A percentile compares a stretch with the other conserved stretches of the same genome.
phyloP scores from a whole-genome alignment of 2,113 vertebrate genomes.

The Pelecanoides urinatrix region DNA sequence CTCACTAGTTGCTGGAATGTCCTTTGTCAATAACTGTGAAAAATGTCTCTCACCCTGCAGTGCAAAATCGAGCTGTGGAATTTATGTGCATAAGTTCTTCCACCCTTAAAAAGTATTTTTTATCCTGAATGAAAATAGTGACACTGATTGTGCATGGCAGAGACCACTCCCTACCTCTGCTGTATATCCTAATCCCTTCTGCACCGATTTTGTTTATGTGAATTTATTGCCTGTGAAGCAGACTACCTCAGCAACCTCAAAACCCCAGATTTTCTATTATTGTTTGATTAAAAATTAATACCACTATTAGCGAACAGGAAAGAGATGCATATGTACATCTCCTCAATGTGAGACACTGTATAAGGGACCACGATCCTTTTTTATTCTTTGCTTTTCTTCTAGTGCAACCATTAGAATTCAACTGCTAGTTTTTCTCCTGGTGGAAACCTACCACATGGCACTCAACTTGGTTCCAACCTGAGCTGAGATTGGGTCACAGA shows the following conservation, averaged over 20 bases:
- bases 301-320: not conserved
- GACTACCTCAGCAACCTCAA: not conserved
- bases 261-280: not conserved
- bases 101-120: constrained; percentile 19
- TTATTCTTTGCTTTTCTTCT: not conserved
- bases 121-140: constrained; percentile 17
- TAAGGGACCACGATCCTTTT: not conserved
- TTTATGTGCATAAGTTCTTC: constrained; percentile 24
- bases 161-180: not conserved
- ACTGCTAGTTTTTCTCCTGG: not conserved
- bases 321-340: not conserved
- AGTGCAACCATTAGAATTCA: not conserved
- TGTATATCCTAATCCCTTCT: not conserved
- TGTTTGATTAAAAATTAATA: not conserved
- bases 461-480: not conserved
- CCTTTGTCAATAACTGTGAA: constrained; percentile 39
- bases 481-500: not conserved
- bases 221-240: not conserved
- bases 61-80: constrained; percentile 11
- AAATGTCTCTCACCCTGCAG: constrained; percentile 21
- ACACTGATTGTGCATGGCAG: not conserved
- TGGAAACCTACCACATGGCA: not conserved
- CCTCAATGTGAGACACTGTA: not conserved
- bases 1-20: constrained; percentile 29
- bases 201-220: not conserved